These are phyloP conservation scores for Athalia rosae DNA, from an alignment of 2,888 invertebrate species.

Conservation along the genomic window DNA sequence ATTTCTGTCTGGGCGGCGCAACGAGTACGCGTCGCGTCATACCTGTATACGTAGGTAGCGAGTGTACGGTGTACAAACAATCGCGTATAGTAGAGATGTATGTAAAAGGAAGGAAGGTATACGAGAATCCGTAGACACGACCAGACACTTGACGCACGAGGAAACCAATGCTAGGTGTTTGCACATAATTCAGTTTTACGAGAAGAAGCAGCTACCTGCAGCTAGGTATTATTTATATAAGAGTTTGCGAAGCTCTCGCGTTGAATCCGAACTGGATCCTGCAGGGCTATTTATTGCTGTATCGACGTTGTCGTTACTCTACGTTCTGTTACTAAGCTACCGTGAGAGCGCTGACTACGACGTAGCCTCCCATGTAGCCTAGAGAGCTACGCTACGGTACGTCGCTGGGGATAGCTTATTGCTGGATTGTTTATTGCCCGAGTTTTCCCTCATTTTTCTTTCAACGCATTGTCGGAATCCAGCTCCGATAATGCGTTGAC, in stretches of 20 bases:
- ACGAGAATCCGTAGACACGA: conserved; percentile 32
- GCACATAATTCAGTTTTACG: conserved; percentile 62
- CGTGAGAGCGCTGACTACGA: conserved; percentile 34
- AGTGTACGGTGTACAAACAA: neutral
- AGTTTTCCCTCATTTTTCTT: conserved; percentile 54
- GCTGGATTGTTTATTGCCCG: conserved; percentile 61
- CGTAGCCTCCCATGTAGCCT: too few species aligned
- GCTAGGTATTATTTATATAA: conserved; percentile 56
- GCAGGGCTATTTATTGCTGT: conserved; percentile 57
- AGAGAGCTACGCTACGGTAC: neutral
- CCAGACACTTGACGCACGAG: conserved; percentile 41
- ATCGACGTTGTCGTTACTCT: conserved; percentile 49
- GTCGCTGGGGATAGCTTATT: conserved; percentile 49
- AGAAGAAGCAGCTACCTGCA: conserved; percentile 47
- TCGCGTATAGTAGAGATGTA: neutral
- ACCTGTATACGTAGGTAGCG: too few species aligned
- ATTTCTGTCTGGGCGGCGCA: too few species aligned
- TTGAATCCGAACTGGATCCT: conserved; percentile 55
- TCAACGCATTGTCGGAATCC: conserved; percentile 25
- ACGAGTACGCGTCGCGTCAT: too few species aligned
- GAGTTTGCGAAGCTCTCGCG: conserved; percentile 50
- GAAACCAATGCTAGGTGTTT: conserved; percentile 19
- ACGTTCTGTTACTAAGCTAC: conserved; percentile 38
- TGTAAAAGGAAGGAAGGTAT: neutral
- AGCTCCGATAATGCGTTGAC: neutral